phyloP scores from a whole-genome alignment of 53 echinoderm and acorn worm species.

The Patiria pectinifera region DNA sequence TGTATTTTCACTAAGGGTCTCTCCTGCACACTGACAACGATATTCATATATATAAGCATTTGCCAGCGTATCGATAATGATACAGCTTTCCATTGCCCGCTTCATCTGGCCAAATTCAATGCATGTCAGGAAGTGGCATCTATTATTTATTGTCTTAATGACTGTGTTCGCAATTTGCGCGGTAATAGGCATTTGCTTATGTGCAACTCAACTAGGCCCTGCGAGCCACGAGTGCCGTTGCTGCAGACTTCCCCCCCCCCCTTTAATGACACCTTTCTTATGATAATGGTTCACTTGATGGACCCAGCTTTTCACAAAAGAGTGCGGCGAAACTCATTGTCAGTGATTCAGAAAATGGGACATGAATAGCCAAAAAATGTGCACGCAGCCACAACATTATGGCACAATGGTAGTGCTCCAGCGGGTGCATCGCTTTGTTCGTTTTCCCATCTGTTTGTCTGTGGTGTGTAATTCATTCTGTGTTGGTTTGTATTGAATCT shows the following conservation, averaged over 20 bases:
- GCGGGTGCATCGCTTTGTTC: no score
- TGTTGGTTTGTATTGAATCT: background rate
- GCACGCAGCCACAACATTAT: constrained; percentile 10
- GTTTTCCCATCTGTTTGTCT: no score
- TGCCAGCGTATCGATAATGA: background rate
- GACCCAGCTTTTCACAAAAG: constrained; percentile 20
- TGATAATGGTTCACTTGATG: constrained; percentile 57
- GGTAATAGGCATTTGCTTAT: constrained; percentile 66
- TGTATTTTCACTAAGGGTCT: background rate
- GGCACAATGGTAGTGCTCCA: background rate
- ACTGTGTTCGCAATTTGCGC: constrained; percentile 63
- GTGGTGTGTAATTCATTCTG: background rate
- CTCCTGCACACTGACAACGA: background rate
- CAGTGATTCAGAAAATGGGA: constrained; percentile 61
- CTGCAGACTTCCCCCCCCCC: background rate
- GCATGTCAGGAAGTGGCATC: constrained; percentile 51
- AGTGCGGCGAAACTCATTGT: constrained; percentile 55
- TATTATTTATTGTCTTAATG: constrained; percentile 60
- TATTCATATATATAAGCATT: background rate
- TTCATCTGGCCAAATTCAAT: constrained; percentile 30
- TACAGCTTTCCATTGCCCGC: background rate
- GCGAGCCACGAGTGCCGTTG: background rate
- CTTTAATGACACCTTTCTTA: constrained; percentile 61
- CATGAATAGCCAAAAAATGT: constrained; percentile 36
- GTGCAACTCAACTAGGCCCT: background rate